Evolutionary conservation across 2,797 vertebrate genomes (phyloP), one percentile per base, ranked within the genome.

Genomic region (Streptopelia turtur): DNA sequence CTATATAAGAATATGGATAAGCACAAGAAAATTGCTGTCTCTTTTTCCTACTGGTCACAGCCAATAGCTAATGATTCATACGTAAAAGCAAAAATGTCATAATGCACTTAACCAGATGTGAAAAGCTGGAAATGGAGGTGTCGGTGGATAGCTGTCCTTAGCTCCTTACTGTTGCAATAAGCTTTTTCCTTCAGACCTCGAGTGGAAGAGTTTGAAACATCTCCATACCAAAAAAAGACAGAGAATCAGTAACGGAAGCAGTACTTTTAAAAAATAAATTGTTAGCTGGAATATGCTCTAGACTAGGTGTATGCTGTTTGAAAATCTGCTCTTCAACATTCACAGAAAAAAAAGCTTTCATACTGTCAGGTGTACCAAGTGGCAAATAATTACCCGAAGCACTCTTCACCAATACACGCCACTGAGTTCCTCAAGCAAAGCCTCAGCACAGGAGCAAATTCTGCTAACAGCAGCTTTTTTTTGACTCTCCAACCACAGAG

Each of bases 51-150:
- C 66, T 37, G 68, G 70, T 66, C 78, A 84, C 30, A 57, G 77
- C 70, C 94, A 84, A 89, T 71, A 89, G 74, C 59, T 92, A 89
- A 87, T 82, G 77, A 81, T 93, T 90, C 80, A 78, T 55, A 72
- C 21, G 70, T 75, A 90, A 87, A 53, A 88, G 78, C 68, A 90
- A 85, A 91, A 89, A 84, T 69, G 74, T 82, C 91, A 84, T 37
- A 76, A 90, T 63, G 59, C 78, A 89, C 81, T 96, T 84, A 90
- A 76, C 33, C 89, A 95, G 86, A 94, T 89, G 92, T 87, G 89
- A 83, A 84, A 90, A 88, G 41, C 93, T 87, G 87, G 87, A 84
- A 89, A 87, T 10, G 52, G 75, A 94, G 66, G 92, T 89, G 86
- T 89, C 2, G 2, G 77, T 63, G 74, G 81, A 93, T 33, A 75